Evolutionary conservation across 1,140 invertebrate species (phyloP).

Genomic region (Drosophila kepulauana): DNA sequence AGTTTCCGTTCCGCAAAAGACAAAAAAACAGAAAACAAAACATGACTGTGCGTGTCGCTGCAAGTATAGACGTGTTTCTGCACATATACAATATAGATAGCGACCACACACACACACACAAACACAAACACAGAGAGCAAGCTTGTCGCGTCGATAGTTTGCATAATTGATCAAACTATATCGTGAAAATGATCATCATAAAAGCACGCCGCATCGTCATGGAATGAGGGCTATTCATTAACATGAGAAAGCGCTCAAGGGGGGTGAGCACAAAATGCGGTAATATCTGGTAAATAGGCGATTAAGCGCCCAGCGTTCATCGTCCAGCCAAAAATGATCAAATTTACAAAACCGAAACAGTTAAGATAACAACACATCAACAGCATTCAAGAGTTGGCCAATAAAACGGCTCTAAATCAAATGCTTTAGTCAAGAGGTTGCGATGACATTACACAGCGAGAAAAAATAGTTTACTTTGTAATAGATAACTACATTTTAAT

Average conservation of each 20-base stretch:
- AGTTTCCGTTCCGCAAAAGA: constrained; percentile 14
- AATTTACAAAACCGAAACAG: constrained; percentile 41
- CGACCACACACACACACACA: neutral
- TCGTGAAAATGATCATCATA: constrained; percentile 17
- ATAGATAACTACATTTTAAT: no score
- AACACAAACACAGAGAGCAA: neutral
- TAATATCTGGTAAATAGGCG: constrained; percentile 49
- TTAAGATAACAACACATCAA: constrained; percentile 20
- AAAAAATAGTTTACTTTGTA: no score
- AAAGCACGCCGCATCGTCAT: neutral
- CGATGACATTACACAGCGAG: neutral
- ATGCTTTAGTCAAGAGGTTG: neutral
- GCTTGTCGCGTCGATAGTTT: constrained; percentile 32
- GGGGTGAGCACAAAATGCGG: constrained; percentile 33
- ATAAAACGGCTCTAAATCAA: constrained; percentile 51
- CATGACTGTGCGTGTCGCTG: constrained; percentile 5
- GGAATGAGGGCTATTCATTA: constrained; percentile 23
- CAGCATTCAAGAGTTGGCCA: constrained; percentile 25
- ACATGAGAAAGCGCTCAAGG: constrained; percentile 45
- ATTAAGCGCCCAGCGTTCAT: constrained; percentile 18
- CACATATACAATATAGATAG: neutral
- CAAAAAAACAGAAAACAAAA: neutral
- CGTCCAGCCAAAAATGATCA: constrained; percentile 24
- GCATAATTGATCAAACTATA: constrained; percentile 35
- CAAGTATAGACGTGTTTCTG: neutral